A percentile compares a stretch with the other conserved stretches of the same genome.
Evolutionary conservation across 2,797 vertebrate species (phyloP).

Genomic region (Cryptoprocta ferox): DNA sequence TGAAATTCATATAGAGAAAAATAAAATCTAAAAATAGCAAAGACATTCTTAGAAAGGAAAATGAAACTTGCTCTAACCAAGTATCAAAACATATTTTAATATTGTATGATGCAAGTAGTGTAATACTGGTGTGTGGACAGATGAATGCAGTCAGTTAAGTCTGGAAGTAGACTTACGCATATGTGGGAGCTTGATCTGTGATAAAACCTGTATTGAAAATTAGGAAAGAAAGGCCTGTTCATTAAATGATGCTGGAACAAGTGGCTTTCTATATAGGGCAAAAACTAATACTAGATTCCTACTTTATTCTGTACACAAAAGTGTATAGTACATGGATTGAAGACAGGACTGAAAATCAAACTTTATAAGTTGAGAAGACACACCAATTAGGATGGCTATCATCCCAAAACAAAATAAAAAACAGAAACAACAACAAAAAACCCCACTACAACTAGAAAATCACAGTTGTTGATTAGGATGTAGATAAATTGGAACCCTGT

Average conservation of each 20-base stretch:
- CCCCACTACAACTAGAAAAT: background rate
- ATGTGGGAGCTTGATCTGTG: slow-evolving; percentile 25
- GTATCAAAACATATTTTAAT: slow-evolving; percentile 41
- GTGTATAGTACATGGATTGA: background rate
- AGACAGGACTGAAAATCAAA: slow-evolving; percentile 14
- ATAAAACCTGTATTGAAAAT: background rate
- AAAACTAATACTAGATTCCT: background rate
- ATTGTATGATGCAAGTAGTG: background rate
- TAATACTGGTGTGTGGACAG: background rate
- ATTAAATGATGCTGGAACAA: slow-evolving; percentile 35
- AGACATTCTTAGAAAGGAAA: slow-evolving; percentile 32
- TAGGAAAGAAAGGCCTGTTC: background rate
- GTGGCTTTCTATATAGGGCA: background rate
- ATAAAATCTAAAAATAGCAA: background rate
- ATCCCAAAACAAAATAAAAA: background rate
- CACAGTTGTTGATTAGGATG: background rate
- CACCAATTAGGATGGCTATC: background rate
- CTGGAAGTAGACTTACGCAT: background rate
- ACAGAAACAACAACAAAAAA: background rate
- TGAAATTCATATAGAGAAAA: background rate
- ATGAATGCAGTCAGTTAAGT: background rate
- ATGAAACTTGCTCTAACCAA: slow-evolving; percentile 10
- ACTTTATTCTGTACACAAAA: background rate
- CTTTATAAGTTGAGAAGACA: slow-evolving; percentile 39
- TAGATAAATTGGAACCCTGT: background rate